Evolutionary conservation across 1,140 invertebrate genomes (phyloP), one percentile per base, ranked within the genome.

Genomic region (Drosophila watanabei): DNA sequence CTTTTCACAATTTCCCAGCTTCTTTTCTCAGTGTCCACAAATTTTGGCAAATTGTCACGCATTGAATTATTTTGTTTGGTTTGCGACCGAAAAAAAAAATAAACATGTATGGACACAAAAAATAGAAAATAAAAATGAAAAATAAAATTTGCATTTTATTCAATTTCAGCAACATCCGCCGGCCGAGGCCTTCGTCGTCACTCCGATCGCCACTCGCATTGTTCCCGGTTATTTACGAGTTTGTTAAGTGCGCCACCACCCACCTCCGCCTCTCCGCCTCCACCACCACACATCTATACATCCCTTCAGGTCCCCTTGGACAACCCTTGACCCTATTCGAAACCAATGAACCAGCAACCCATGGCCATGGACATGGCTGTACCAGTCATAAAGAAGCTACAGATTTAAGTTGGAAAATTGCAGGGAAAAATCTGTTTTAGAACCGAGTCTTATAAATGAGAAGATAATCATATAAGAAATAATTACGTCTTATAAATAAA

Each of bases 71-170:
- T 88, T 80, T 86, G 82, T 86, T 81, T 80, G 77, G 60, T 68
- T 79, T 82, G 62, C 48, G 46, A 37, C 33, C 61, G 45, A 52
- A 39, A 54, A 70, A 70, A 69, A 64, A 57, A 54, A 54, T 32
- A 16, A 32, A 13, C 43, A 75, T 33, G 5, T 51, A 20, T 51
- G 18, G 24, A 11, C 18, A 24, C 52, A 30, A 57, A 24, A 14
- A 18, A 66, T 59, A 66, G n/a, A 43, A 69, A 63, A 78, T 75
- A 88, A 73, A 80, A 69, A 58, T 68, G 51, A 37, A 82, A 89
- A 89, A 90, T 86, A 89, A 82, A 90, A 89, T 89, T 89, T 90
- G 87, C 82, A 90, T 90, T 90, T 89, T 89, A 84, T 89, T 90
- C 86, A 90, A 90, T 90, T 86, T 90, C 73, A 68, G 65, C 49